Evolutionary conservation across 2,797 vertebrate species (phyloP).

Genomic region (Acipenser transmontanus): DNA sequence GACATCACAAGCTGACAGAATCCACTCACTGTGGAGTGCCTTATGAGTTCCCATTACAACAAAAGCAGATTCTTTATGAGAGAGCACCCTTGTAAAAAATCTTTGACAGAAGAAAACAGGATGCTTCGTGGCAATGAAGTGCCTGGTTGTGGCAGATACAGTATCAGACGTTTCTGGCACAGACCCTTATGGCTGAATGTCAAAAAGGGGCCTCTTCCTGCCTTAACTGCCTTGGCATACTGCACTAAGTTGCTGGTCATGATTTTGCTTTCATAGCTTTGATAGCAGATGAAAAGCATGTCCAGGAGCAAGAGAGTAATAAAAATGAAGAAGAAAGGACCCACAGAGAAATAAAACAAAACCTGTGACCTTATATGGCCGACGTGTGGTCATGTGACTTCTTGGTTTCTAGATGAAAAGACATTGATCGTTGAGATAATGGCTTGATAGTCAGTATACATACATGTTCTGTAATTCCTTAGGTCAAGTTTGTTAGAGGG

Average conservation of each 20-base stretch:
- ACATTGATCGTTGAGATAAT: too few relatives aligned
- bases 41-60: constrained; percentile 3
- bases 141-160: neutral
- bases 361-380: too few relatives aligned
- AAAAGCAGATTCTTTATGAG: neutral
- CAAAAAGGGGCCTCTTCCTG: constrained; percentile 12
- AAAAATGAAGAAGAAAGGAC: too few relatives aligned
- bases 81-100: neutral
- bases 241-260: too few relatives aligned
- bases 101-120: constrained; percentile 11
- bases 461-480: neutral
- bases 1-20: neutral
- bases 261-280: too few relatives aligned
- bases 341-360: too few relatives aligned
- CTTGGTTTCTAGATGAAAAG: too few relatives aligned
- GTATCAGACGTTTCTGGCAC: constrained; percentile 14
- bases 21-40: neutral
- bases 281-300: too few relatives aligned
- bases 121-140: neutral
- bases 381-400: too few relatives aligned
- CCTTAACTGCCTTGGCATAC: neutral
- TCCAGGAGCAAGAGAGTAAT: too few relatives aligned
- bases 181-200: constrained; percentile 1
- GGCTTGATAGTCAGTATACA: neutral
- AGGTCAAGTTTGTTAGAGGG: too few relatives aligned